Evolutionary conservation across 2,888 invertebrate genomes (phyloP).

Genomic region (Nomada flava): DNA sequence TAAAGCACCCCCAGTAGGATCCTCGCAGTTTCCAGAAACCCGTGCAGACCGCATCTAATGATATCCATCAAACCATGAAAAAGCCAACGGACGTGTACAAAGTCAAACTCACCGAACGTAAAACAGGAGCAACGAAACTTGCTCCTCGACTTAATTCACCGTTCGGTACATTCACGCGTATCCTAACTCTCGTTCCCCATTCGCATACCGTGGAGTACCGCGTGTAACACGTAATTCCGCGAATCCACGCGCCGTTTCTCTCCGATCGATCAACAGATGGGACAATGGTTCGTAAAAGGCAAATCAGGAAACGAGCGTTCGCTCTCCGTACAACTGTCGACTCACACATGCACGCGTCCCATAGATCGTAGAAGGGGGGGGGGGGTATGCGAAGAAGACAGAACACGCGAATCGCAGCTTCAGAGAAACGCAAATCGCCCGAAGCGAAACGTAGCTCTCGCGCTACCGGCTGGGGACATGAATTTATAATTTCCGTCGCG

Average conservation of each 20-base stretch:
- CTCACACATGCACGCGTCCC: no score
- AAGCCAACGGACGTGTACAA: background rate
- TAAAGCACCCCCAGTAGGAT: no score
- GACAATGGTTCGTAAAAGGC: slow-evolving; percentile 10
- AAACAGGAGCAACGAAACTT: slow-evolving; percentile 18
- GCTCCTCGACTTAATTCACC: background rate
- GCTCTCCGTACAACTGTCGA: background rate
- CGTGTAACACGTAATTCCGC: background rate
- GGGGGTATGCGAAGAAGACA: slow-evolving; percentile 39
- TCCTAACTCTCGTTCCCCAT: background rate
- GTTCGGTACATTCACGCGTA: background rate
- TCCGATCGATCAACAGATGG: slow-evolving; percentile 40
- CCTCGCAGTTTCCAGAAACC: no score
- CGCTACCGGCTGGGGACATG: slow-evolving; percentile 71
- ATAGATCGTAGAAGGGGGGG: background rate
- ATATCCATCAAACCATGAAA: background rate
- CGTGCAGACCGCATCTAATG: no score
- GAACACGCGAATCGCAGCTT: slow-evolving; percentile 35
- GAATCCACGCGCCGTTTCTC: background rate
- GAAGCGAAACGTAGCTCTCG: slow-evolving; percentile 65
- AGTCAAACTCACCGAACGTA: no score
- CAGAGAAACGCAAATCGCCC: slow-evolving; percentile 73
- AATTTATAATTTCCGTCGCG: slow-evolving; percentile 83
- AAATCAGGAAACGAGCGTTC: slow-evolving; percentile 23
- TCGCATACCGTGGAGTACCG: no score